Evolutionary conservation across 92 coral and sea anemone species (phyloP).

Genomic region (Parazoanthus atlanticus): DNA sequence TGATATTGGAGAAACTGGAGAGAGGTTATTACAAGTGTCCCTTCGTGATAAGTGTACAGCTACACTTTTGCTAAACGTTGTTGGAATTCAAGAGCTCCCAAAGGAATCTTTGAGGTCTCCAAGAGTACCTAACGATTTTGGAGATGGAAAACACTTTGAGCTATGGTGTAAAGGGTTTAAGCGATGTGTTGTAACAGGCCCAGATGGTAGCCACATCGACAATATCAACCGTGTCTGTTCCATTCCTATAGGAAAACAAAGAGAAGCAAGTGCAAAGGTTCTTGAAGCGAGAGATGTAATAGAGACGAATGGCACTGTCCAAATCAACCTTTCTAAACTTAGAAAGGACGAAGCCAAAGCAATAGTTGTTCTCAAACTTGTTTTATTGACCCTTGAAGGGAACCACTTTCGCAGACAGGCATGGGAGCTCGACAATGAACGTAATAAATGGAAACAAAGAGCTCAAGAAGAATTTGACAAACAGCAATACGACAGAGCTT

Average conservation of each 20-base stretch:
- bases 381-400: constrained; percentile 36
- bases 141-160: neutral
- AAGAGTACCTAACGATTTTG: neutral
- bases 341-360: constrained; percentile 1
- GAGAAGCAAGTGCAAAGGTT: neutral
- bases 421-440: constrained; percentile 40
- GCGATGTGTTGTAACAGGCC: constrained; percentile 29
- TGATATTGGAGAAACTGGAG: constrained; percentile 11
- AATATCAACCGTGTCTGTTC: constrained; percentile 49
- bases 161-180: neutral
- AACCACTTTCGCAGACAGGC: constrained; percentile 65
- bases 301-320: constrained; percentile 3
- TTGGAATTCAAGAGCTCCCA: constrained; percentile 9
- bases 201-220: constrained; percentile 51
- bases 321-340: constrained; percentile 14
- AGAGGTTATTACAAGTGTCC: neutral
- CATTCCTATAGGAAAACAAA: neutral
- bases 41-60: too few relatives aligned
- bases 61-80: neutral
- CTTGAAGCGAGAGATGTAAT: constrained; percentile 22
- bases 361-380: constrained; percentile 8
- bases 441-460: constrained; percentile 55
- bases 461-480: constrained; percentile 15
- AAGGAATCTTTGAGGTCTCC: neutral
- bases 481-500: neutral